Evolutionary conservation across 2,797 vertebrate genomes (phyloP).

Genomic region (Paedocypris micromegethes): DNA sequence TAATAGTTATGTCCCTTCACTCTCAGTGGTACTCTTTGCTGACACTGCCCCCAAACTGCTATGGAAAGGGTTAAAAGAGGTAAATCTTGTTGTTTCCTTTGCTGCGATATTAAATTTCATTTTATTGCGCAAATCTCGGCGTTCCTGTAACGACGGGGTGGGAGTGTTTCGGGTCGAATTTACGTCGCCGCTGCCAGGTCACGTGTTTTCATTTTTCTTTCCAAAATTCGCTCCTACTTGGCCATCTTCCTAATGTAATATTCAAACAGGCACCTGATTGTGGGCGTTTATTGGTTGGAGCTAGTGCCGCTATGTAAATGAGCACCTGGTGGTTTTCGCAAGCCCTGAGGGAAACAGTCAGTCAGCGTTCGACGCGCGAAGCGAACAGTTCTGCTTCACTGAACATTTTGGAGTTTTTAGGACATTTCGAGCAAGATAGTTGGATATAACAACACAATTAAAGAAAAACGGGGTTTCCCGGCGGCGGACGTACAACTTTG

Average conservation of each 20-base stretch:
- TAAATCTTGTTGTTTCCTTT: conserved; percentile 46
- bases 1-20: conserved; percentile 44
- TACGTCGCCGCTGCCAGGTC: conserved; percentile 42
- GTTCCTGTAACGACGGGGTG: conserved; percentile 41
- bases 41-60: conserved; percentile 2
- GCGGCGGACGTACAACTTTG: conserved; percentile 1
- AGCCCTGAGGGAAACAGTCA: conserved; percentile 42
- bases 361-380: conserved; percentile 32
- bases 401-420: conserved; percentile 14
- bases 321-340: conserved; percentile 73
- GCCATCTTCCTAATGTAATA: conserved; percentile 52
- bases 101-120: conserved; percentile 48
- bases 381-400: conserved; percentile 43
- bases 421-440: too few species aligned
- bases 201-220: conserved; percentile 31
- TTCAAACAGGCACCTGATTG: conserved; percentile 63
- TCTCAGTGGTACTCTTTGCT: conserved; percentile 47
- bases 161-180: conserved; percentile 41
- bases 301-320: conserved; percentile 76
- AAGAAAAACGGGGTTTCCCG: neutral
- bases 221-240: conserved; percentile 59
- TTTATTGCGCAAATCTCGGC: conserved; percentile 43
- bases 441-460: neutral
- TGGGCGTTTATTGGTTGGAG: conserved; percentile 62
- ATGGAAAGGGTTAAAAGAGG: conserved; percentile 50